Evolutionary conservation across 2,888 invertebrate genomes (phyloP).

Genomic region (Pristionchus entomophagus): DNA sequence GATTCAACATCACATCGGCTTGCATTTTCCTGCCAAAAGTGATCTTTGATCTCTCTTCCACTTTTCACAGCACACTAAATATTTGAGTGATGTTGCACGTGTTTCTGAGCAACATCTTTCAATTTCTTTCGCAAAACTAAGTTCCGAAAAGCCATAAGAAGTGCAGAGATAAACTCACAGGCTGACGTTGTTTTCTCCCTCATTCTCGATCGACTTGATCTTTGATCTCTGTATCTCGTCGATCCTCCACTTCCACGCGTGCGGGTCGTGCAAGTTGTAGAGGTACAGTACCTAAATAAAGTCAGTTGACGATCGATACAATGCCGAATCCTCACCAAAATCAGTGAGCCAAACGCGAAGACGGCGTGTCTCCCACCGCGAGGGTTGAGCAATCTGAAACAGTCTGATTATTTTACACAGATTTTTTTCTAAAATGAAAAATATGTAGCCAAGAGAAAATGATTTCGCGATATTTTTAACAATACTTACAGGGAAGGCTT

Average conservation of each 20-base stretch:
- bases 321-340: background rate
- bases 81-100: too few species aligned
- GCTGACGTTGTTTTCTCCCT: background rate
- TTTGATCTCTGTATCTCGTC: background rate
- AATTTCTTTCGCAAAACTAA: too few species aligned
- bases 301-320: background rate
- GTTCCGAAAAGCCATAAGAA: background rate
- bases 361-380: background rate
- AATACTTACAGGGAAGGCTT: too few species aligned
- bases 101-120: too few species aligned
- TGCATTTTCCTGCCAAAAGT: background rate
- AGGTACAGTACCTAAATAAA: background rate
- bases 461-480: too few species aligned
- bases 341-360: background rate
- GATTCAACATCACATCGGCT: background rate
- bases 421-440: too few species aligned
- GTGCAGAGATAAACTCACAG: background rate
- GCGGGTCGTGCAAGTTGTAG: constrained; percentile 1
- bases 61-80: background rate
- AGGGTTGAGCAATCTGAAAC: background rate
- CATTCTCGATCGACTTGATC: background rate
- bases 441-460: background rate
- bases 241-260: background rate
- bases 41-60: background rate
- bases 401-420: background rate